Base-by-base conservation (phyloP, 2,113 vertebrate species). In the Saguinus midas region DNA sequence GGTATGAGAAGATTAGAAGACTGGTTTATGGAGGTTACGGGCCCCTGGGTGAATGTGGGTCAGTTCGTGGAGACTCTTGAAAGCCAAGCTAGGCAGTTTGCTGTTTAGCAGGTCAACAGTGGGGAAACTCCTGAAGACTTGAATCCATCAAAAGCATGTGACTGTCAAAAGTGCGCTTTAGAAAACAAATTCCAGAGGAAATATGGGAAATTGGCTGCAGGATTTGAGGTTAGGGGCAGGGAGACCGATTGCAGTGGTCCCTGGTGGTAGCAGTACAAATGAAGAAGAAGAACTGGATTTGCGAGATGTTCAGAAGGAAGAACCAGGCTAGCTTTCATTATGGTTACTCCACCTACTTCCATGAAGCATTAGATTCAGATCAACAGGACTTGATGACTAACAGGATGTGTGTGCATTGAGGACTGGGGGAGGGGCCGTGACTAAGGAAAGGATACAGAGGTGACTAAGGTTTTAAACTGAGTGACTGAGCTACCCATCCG, bases 381-480 rank as follows among this genome's bases (percentile, higher is more conserved):
- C 95, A 95, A 57, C 94, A 96, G 83, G 90, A 96, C 95, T 68
- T 29, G 76, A 93, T 97, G 96, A 98, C 94, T 96, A 98, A 97
- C 90, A 97, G 97, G 96, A 96, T 96, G 64, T 97, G 87, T 90
- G 66, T 79, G 12, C 20, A 12, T 20, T 18, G 9, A 64, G 83
- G 87, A 57, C 35, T 83, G 90, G 95, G 96, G 96, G 92, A 96
- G 55, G 87, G 83, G 94, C 40, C 23, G 25, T 86, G 85, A 91
- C 75, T 55, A 40, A 91, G 83, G 85, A 96, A 96, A 96, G 96
- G 76, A 92, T 87, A 45, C 70, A 95, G 90, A 84, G 94, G 97
- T 97, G 96, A 97, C 95, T 87, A 95, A 97, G 87, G 82, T 87
- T 94, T 95, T 79, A 91, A 90, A 87, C 37, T 13, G 73, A 91